These are phyloP conservation scores for Pomacea canaliculata DNA, from an alignment of 2,888 invertebrate genomes.

Conservation along the genomic window DNA sequence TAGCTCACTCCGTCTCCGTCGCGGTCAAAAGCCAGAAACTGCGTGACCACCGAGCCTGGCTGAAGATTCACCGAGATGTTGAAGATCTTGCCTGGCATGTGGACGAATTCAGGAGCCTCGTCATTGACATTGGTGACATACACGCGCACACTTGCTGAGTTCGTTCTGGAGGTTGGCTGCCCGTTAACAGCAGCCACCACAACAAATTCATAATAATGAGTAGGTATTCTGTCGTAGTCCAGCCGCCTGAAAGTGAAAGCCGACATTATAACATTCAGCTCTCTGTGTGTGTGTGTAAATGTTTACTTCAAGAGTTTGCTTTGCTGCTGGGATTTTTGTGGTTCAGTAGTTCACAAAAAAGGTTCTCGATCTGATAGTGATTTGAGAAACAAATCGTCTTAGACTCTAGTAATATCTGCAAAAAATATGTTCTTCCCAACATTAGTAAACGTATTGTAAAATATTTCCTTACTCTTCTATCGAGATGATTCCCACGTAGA, in stretches of 20 bases:
- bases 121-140: constrained; percentile 97
- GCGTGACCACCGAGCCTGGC: constrained; percentile 74
- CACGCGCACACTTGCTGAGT: constrained; percentile 83
- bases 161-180: constrained; percentile 89
- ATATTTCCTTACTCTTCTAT: too few relatives aligned
- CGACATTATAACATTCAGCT: too few relatives aligned
- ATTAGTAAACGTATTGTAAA: too few relatives aligned
- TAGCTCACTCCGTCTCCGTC: constrained; percentile 96
- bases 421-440: too few relatives aligned
- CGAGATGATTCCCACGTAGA: too few relatives aligned
- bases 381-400: too few relatives aligned
- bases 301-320: too few relatives aligned
- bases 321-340: too few relatives aligned
- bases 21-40: constrained; percentile 96
- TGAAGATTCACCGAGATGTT: constrained; percentile 71
- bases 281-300: too few relatives aligned
- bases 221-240: constrained; percentile 62
- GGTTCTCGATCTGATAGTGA: too few relatives aligned
- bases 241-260: constrained; percentile 30
- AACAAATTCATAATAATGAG: constrained; percentile 82
- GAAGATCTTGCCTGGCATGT: constrained; percentile 38
- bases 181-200: constrained; percentile 96
- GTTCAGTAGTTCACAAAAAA: too few relatives aligned
- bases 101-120: constrained; percentile 81
- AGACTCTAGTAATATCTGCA: too few relatives aligned